These are phyloP conservation scores for Oryctes rhinoceros DNA, from an alignment of 1,140 invertebrate species.

Conservation along the genomic window DNA sequence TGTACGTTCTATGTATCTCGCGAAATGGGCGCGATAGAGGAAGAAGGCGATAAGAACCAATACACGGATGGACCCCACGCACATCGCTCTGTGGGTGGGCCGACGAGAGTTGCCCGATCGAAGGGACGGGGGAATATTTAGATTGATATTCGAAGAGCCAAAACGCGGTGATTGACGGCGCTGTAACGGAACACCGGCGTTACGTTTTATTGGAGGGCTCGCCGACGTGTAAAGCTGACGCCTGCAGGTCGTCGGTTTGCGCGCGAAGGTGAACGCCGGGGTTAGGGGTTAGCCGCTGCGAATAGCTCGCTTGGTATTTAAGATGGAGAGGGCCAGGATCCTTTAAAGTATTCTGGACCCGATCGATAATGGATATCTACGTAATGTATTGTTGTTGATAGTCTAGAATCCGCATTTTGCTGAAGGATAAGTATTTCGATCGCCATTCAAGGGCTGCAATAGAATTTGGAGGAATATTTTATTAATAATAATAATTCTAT, in stretches of 20 bases:
- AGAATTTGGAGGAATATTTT: too few species aligned
- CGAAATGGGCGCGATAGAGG: neutral
- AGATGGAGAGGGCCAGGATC: neutral
- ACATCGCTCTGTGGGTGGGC: neutral
- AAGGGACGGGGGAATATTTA: neutral
- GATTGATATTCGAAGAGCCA: neutral
- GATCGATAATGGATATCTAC: too few species aligned
- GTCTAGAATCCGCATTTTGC: too few species aligned
- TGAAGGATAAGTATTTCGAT: too few species aligned
- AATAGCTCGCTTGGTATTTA: neutral
- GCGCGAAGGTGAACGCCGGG: neutral
- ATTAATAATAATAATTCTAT: too few species aligned
- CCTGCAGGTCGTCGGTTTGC: neutral
- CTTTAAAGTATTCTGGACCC: neutral
- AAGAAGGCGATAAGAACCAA: neutral
- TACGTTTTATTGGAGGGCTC: slow-evolving; percentile 8
- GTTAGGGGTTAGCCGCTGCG: neutral
- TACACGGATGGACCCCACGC: neutral
- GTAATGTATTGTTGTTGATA: too few species aligned
- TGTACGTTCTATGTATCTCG: too few species aligned
- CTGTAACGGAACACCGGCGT: neutral
- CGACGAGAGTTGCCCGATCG: neutral
- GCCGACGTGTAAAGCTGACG: neutral
- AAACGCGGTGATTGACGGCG: neutral
- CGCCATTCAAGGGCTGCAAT: too few species aligned